These are phyloP conservation scores for Trichechus manatus DNA, from an alignment of 2,113 vertebrate species.

Conservation along the genomic window DNA sequence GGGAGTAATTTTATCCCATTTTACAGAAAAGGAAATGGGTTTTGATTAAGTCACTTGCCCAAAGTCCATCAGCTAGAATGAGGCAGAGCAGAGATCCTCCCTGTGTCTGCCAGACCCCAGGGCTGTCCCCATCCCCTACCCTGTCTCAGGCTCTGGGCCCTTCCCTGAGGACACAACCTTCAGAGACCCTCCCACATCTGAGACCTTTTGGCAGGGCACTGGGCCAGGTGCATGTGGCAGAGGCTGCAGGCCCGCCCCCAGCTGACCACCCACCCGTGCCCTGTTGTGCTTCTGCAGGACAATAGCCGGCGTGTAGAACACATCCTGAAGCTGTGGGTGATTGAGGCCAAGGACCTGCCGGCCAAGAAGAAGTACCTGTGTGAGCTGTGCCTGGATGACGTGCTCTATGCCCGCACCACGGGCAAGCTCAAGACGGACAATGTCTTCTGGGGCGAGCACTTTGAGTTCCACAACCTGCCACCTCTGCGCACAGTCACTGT, in stretches of 20 bases:
- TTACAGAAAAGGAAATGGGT: not conserved
- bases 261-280: slow-evolving; percentile 9
- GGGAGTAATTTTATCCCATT: not conserved
- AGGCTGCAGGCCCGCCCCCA: not conserved
- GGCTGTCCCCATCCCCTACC: not conserved
- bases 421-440: slow-evolving; percentile 99
- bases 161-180: not conserved
- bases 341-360: slow-evolving; percentile 98
- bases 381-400: slow-evolving; percentile 97
- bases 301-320: slow-evolving; percentile 98
- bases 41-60: not conserved
- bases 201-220: not conserved
- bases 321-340: slow-evolving; percentile 97
- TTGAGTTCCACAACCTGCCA: slow-evolving; percentile 98
- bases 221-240: not conserved
- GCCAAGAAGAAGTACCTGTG: slow-evolving; percentile 99
- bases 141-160: accelerated
- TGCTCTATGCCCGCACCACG: slow-evolving; percentile 98
- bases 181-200: not conserved
- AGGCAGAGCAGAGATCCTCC: not conserved
- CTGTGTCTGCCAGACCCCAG: not conserved
- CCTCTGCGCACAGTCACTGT: slow-evolving; percentile 93
- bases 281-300: slow-evolving; percentile 89
- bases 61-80: not conserved
- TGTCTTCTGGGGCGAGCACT: slow-evolving; percentile 99